Conservation (phyloP, 2,888 invertebrate genomes). For the Cabera pusaria region DNA sequence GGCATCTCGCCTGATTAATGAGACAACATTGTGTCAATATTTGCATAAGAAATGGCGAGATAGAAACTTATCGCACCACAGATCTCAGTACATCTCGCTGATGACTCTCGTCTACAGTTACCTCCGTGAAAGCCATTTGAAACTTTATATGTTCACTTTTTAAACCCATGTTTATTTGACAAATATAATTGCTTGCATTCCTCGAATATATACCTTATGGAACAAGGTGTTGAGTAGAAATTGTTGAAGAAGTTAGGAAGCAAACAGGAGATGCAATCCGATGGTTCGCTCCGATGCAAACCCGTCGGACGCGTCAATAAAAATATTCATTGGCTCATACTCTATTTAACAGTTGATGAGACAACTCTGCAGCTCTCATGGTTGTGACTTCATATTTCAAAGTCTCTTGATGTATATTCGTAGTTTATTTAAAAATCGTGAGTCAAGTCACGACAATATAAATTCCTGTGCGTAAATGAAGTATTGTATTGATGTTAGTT, state of each 20-base stretch:
- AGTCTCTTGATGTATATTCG: neutral
- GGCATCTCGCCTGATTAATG: slow-evolving; percentile 75
- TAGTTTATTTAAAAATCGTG: neutral
- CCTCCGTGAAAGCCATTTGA: slow-evolving; percentile 34
- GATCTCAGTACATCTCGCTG: slow-evolving; percentile 56
- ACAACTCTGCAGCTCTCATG: slow-evolving; percentile 61
- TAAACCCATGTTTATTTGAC: slow-evolving; percentile 36
- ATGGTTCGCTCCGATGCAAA: slow-evolving; percentile 50
- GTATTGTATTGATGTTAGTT: neutral
- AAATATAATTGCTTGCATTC: slow-evolving; percentile 1
- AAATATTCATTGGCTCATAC: slow-evolving; percentile 81
- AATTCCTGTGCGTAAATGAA: neutral
- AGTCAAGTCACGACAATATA: slow-evolving; percentile 1
- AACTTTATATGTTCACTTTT: slow-evolving; percentile 35
- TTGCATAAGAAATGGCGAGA: slow-evolving; percentile 81
- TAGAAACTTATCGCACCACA: slow-evolving; percentile 69
- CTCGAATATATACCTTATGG: slow-evolving; percentile 37
- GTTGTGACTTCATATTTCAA: slow-evolving; percentile 40
- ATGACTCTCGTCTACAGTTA: slow-evolving; percentile 62
- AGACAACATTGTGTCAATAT: slow-evolving; percentile 77
- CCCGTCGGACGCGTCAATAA: slow-evolving; percentile 75
- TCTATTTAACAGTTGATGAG: slow-evolving; percentile 77
- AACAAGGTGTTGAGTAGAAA: slow-evolving; percentile 34
- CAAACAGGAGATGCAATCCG: slow-evolving; percentile 40
- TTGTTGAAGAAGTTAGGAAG: slow-evolving; percentile 28